phyloP scores from a whole-genome alignment of 2,113 vertebrate genomes.

The Scartelaos histophorus region DNA sequence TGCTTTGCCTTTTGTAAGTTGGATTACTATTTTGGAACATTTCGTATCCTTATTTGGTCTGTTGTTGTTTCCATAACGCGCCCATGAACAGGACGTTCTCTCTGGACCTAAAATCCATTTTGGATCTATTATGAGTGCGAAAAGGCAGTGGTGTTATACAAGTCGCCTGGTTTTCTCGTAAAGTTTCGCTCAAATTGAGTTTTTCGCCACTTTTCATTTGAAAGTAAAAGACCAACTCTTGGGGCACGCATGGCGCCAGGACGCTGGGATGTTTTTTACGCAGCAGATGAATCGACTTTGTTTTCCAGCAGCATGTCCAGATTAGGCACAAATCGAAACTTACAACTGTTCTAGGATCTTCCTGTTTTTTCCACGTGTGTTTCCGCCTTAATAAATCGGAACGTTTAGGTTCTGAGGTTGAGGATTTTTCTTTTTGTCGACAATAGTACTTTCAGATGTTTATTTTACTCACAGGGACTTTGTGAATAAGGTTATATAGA shows the following conservation, averaged over 20 bases:
- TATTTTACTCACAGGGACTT: background rate
- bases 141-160: background rate
- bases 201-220: background rate
- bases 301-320: conserved; percentile 27
- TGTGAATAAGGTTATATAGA: no score
- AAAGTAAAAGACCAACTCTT: background rate
- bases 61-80: background rate
- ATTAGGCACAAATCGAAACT: conserved; percentile 4
- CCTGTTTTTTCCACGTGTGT: background rate
- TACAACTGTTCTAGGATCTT: background rate
- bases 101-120: conserved; percentile 38
- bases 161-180: background rate
- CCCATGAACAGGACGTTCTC: conserved; percentile 26
- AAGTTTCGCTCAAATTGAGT: background rate
- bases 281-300: conserved; percentile 35
- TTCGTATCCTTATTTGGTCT: background rate
- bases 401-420: background rate
- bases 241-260: conserved; percentile 40
- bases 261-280: conserved; percentile 47
- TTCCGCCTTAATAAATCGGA: background rate
- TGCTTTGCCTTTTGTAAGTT: conserved; percentile 70
- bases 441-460: background rate
- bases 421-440: background rate
- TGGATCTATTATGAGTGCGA: conserved; percentile 40
- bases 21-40: conserved; percentile 30